phyloP scores from a whole-genome alignment of 2,113 vertebrate genomes.

The Hyla sarda region DNA sequence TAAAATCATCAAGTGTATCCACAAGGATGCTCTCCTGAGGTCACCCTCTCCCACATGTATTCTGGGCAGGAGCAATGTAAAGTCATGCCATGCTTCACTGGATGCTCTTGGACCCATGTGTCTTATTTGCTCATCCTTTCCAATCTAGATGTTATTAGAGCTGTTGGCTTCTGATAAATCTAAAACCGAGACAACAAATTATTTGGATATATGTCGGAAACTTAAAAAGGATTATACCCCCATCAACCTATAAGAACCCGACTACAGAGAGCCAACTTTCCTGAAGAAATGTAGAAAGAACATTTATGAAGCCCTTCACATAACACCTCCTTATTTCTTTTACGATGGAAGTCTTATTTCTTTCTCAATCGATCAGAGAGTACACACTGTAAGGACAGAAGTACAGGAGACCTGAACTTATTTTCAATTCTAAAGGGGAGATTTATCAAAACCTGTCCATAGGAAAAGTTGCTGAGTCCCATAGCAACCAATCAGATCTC shows the following conservation, averaged over 20 bases:
- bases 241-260: too few relatives aligned
- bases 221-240: not conserved
- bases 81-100: not conserved
- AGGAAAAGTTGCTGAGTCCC: too few relatives aligned
- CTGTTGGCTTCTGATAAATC: not conserved
- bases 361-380: too few relatives aligned
- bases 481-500: too few relatives aligned
- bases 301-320: too few relatives aligned
- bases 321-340: too few relatives aligned
- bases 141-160: not conserved
- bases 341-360: too few relatives aligned
- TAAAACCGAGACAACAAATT: slow-evolving; percentile 25
- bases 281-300: too few relatives aligned
- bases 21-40: not conserved
- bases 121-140: slow-evolving; percentile 11
- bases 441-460: too few relatives aligned
- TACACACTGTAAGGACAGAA: too few relatives aligned
- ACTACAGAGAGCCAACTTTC: not conserved
- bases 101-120: not conserved
- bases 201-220: slow-evolving; percentile 26
- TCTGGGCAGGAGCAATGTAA: not conserved
- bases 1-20: not conserved
- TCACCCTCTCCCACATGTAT: not conserved
- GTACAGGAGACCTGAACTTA: too few relatives aligned
- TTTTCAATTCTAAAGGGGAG: too few relatives aligned